phyloP scores from a whole-genome alignment of 2,797 vertebrate genomes.

The Pangasius krempfi region DNA sequence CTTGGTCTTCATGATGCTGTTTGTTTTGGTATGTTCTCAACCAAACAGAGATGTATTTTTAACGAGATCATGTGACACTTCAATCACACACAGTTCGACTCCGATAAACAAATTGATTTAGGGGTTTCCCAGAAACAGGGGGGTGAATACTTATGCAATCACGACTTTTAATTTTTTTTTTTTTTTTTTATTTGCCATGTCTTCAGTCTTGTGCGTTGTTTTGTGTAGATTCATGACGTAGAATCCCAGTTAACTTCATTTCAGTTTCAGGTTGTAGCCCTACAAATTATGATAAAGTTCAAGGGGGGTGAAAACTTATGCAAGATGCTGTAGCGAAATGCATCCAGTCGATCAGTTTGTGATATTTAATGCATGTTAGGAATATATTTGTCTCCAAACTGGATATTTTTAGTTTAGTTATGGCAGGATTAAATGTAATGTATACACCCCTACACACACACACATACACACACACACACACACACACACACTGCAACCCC shows the following conservation, averaged over 20 bases:
- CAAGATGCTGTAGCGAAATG: neutral
- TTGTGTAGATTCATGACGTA: neutral
- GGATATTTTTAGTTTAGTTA: neutral
- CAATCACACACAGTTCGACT: too few relatives aligned
- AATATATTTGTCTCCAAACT: too few relatives aligned
- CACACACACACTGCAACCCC: neutral
- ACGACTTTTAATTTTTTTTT: slow-evolving; percentile 40
- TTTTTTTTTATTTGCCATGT: neutral
- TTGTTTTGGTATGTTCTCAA: neutral
- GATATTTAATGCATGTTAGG: neutral
- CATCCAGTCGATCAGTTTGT: neutral
- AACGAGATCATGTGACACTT: too few relatives aligned
- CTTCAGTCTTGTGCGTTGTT: neutral
- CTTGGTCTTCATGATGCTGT: neutral
- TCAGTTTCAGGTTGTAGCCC: too few relatives aligned
- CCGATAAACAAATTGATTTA: neutral
- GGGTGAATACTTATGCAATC: neutral
- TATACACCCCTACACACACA: slow-evolving; percentile 31
- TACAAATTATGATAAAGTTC: too few relatives aligned
- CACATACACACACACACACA: neutral
- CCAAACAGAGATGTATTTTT: neutral
- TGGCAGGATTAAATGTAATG: neutral
- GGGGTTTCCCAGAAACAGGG: neutral
- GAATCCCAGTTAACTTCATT: neutral
- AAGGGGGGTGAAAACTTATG: too few relatives aligned